Conservation (phyloP, 2,113 vertebrate species). For the Ciconia boyciana region DNA sequence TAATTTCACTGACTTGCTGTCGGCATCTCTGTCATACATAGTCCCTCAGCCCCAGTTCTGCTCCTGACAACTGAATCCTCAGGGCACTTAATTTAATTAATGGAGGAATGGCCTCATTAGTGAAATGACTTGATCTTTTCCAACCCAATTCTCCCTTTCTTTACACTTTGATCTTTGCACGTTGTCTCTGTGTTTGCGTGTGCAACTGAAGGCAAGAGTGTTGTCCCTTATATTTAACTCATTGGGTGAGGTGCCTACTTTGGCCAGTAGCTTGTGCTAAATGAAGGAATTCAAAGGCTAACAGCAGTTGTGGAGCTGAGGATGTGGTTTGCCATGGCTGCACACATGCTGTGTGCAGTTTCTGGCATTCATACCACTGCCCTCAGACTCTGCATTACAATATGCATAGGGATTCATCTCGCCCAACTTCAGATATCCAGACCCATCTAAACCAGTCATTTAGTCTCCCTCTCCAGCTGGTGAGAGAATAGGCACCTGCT, state of each 20-base stretch:
- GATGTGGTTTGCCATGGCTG: not conserved
- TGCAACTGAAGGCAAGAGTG: not conserved
- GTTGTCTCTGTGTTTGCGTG: accelerated
- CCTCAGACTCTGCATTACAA: not conserved
- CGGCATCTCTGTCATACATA: not conserved
- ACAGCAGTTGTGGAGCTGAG: not conserved
- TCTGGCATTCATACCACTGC: not conserved
- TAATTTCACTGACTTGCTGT: not conserved
- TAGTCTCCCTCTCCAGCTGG: not conserved
- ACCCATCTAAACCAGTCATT: not conserved
- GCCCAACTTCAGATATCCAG: not conserved
- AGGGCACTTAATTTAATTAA: not conserved
- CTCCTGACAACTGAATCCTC: not conserved
- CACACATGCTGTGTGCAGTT: not conserved
- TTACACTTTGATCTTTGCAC: not conserved
- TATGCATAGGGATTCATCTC: not conserved
- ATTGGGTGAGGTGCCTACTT: not conserved
- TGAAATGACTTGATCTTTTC: not conserved
- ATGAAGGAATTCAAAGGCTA: not conserved
- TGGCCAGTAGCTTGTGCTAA: not conserved
- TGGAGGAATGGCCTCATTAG: not conserved
- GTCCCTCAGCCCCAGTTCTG: not conserved
- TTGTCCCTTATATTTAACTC: not conserved
- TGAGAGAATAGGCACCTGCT: not conserved
- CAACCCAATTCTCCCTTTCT: not conserved